A percentile compares a stretch with the other conserved stretches of the same genome.
Conservation (phyloP, 2,888 invertebrate genomes). For the Didymodactylos carnosus region DNA sequence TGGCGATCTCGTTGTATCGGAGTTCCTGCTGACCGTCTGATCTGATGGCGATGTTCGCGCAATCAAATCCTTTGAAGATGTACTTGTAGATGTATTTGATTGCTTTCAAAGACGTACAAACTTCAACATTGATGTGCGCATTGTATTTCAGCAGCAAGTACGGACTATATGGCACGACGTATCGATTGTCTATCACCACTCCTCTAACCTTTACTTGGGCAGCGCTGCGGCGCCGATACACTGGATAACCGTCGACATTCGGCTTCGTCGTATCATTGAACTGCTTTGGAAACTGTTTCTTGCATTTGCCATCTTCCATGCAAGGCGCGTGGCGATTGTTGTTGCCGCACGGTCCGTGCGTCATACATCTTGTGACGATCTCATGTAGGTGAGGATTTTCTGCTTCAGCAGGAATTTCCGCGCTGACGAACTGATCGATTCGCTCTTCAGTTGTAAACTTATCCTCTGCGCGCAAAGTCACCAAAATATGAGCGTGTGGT, state of each 20-base stretch:
- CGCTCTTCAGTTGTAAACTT: constrained; percentile 13
- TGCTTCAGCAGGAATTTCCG: constrained; percentile 19
- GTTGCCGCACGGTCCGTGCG: constrained; percentile 21
- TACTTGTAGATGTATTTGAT: neutral
- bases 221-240: neutral
- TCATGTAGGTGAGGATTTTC: constrained; percentile 16
- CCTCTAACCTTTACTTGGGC: neutral
- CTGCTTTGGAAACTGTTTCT: constrained; percentile 20
- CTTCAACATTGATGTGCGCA: constrained; percentile 19
- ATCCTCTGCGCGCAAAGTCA: constrained; percentile 16
- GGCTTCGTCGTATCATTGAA: constrained; percentile 6
- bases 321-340: constrained; percentile 15
- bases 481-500: constrained; percentile 21
- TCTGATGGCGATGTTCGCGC: neutral
- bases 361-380: constrained; percentile 18
- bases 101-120: neutral
- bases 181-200: constrained; percentile 16
- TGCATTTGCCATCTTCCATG: constrained; percentile 18
- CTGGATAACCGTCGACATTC: constrained; percentile 11
- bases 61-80: neutral
- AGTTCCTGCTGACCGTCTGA: neutral
- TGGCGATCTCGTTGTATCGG: neutral
- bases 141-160: neutral
- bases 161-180: neutral
- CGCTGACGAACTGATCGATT: constrained; percentile 18